These are phyloP conservation scores for Lamprologus tigripictilis DNA, from an alignment of 2,113 vertebrate species.

Conservation along the genomic window DNA sequence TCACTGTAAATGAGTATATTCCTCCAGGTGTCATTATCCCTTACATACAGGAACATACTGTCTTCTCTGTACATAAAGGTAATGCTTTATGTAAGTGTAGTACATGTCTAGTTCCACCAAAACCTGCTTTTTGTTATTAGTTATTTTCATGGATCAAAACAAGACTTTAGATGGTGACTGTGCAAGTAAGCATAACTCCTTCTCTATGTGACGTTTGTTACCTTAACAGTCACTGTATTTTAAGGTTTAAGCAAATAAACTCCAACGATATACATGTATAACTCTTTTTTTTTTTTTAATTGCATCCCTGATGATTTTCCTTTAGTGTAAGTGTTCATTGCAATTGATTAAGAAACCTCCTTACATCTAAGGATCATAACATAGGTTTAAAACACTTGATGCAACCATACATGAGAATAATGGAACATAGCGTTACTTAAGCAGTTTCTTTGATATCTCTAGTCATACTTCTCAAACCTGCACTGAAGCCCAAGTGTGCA, in stretches of 20 bases:
- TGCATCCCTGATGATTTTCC: neutral
- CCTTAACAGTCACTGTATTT: neutral
- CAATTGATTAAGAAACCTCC: neutral
- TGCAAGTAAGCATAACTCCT: neutral
- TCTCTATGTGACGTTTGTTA: neutral
- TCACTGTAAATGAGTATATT: neutral
- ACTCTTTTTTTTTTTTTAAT: neutral
- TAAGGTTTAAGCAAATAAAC: neutral
- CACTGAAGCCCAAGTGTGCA: neutral
- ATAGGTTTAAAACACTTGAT: neutral
- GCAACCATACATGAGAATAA: neutral
- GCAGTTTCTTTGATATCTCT: neutral
- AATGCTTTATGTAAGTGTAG: neutral
- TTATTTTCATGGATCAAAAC: neutral
- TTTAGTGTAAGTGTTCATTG: neutral
- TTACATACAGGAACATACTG: neutral
- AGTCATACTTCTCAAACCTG: neutral
- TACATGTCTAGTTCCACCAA: neutral
- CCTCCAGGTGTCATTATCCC: neutral
- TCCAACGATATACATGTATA: neutral
- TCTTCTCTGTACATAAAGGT: neutral
- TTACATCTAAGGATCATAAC: neutral
- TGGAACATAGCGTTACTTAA: neutral
- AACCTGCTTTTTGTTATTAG: neutral
- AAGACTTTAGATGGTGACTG: neutral